Evolutionary conservation across 2,797 vertebrate genomes (phyloP).

Genomic region (Coreius guichenoti): DNA sequence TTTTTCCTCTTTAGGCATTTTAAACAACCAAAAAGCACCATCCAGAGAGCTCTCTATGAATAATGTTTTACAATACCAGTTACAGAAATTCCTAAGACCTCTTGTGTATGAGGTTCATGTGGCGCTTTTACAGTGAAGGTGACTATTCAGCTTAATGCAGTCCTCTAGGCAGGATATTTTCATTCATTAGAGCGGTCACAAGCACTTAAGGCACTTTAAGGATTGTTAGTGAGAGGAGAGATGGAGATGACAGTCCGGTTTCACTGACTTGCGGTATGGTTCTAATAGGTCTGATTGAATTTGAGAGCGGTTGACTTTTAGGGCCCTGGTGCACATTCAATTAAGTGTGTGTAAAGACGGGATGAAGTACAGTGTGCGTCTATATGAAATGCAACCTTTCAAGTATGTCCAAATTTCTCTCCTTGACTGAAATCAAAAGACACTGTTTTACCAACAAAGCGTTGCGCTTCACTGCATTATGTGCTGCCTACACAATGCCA

Average conservation of each 20-base stretch:
- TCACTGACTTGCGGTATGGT: conserved; percentile 68
- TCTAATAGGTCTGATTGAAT: conserved; percentile 63
- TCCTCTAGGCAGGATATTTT: conserved; percentile 93
- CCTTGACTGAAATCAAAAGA: conserved; percentile 36
- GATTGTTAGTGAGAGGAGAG: conserved; percentile 80
- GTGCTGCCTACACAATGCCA: conserved; percentile 1
- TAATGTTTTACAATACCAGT: conserved; percentile 98
- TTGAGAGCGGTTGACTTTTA: conserved; percentile 56
- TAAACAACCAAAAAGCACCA: conserved; percentile 93
- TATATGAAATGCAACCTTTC: conserved; percentile 30
- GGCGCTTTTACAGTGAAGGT: conserved; percentile 98
- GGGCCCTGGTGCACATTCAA: conserved; percentile 60
- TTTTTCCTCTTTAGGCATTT: conserved; percentile 88
- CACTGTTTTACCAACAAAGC: conserved; percentile 27
- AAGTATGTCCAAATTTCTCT: conserved; percentile 10
- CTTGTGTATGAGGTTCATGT: conserved; percentile 87
- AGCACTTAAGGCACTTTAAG: conserved; percentile 99
- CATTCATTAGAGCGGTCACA: conserved; percentile 98
- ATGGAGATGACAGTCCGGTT: conserved; percentile 70
- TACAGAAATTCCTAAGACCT: conserved; percentile 96
- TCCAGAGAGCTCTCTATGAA: conserved; percentile 94
- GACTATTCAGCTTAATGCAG: conserved; percentile 98
- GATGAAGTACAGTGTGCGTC: conserved; percentile 28
- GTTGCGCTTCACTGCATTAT: not conserved
- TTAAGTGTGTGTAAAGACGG: conserved; percentile 53